Conservation (phyloP, 2,888 invertebrate species). For the Chrysomela aeneicollis region DNA sequence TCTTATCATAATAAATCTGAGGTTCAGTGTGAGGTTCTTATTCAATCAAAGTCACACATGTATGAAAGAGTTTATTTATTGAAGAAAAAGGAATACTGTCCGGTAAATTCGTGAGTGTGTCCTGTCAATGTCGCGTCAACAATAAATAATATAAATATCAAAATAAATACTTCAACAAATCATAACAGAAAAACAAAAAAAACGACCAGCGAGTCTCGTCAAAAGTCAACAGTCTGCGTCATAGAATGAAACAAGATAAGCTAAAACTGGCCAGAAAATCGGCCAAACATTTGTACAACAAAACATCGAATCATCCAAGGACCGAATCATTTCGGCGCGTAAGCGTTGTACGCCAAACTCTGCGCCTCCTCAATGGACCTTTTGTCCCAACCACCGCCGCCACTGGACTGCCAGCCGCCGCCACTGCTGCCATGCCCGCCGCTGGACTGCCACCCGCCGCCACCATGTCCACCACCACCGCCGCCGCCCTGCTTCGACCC, state of each 20-base stretch:
- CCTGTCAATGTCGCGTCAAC: conserved; percentile 21
- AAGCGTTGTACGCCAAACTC: conserved; percentile 76
- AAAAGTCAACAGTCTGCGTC: conserved; percentile 28
- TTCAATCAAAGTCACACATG: not conserved
- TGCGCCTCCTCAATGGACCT: conserved; percentile 70
- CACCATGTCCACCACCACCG: conserved; percentile 56
- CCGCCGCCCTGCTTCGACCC: conserved; percentile 70
- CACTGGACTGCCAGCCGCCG: conserved; percentile 60
- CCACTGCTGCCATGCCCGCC: conserved; percentile 62
- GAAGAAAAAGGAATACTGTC: conserved; percentile 29
- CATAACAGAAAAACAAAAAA: conserved; percentile 21
- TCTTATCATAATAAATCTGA: no score
- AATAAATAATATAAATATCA: conserved; percentile 33
- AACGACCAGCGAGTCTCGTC: conserved; percentile 23
- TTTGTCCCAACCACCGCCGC: conserved; percentile 74
- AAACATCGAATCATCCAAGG: conserved; percentile 34
- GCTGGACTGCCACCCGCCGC: conserved; percentile 62
- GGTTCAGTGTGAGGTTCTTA: no score
- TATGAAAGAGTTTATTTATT: conserved; percentile 29
- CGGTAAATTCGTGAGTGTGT: conserved; percentile 20
- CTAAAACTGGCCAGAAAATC: conserved; percentile 47
- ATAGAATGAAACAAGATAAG: conserved; percentile 22
- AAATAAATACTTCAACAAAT: conserved; percentile 25
- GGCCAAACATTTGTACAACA: conserved; percentile 49
- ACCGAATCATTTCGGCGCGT: conserved; percentile 60